Evolutionary conservation across 2,797 vertebrate species (phyloP).

Genomic region (Anguilla marmorata): DNA sequence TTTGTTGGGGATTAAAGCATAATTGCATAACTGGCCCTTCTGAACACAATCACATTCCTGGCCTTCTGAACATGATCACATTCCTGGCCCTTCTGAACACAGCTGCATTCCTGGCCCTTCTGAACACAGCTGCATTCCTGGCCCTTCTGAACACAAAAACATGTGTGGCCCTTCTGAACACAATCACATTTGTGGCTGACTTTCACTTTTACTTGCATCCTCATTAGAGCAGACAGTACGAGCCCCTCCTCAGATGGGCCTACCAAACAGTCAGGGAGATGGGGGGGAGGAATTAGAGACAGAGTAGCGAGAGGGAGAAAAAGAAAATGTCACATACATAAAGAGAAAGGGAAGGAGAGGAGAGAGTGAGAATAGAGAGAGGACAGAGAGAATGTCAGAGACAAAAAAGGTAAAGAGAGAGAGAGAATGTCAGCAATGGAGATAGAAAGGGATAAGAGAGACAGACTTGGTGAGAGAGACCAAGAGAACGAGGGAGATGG

Average conservation of each 20-base stretch:
- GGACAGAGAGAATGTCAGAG: slow-evolving; percentile 39
- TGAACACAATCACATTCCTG: too few species aligned
- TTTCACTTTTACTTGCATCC: slow-evolving; percentile 18
- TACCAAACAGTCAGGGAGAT: slow-evolving; percentile 27
- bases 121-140: too few species aligned
- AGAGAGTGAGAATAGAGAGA: slow-evolving; percentile 41
- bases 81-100: background rate
- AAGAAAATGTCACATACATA: slow-evolving; percentile 21
- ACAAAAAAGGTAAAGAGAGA: slow-evolving; percentile 27
- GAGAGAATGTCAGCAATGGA: slow-evolving; percentile 29
- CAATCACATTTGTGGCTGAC: background rate
- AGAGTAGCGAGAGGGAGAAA: slow-evolving; percentile 39
- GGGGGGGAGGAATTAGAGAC: slow-evolving; percentile 40
- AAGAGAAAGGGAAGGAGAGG: slow-evolving; percentile 43
- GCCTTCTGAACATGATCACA: too few species aligned
- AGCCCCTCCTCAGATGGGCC: background rate
- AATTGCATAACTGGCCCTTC: too few species aligned
- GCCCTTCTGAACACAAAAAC: too few species aligned
- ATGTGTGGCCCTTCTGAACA: too few species aligned
- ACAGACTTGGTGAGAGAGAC: background rate
- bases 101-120: too few species aligned
- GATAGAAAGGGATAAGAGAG: background rate
- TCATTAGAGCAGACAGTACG: slow-evolving; percentile 19
- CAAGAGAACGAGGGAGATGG: slow-evolving; percentile 33
- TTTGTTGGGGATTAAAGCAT: too few species aligned